These are phyloP conservation scores for Taeniopygia guttata DNA, from an alignment of 2,797 vertebrate species.

Conservation along the genomic window DNA sequence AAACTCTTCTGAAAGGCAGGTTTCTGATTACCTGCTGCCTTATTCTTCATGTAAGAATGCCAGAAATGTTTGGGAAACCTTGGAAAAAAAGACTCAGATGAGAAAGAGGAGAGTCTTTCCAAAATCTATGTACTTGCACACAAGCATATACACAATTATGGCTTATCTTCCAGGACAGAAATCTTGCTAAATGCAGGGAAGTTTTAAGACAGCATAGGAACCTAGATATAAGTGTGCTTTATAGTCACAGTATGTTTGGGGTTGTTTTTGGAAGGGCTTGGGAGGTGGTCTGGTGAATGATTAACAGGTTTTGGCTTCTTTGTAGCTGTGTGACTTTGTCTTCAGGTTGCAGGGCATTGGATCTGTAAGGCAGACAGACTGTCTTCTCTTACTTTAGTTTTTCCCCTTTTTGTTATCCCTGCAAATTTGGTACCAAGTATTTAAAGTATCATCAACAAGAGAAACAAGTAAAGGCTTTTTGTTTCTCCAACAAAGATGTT, in stretches of 20 bases:
- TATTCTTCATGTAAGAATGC: neutral
- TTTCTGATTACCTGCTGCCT: neutral
- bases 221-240: neutral
- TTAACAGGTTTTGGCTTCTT: neutral
- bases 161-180: neutral
- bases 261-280: neutral
- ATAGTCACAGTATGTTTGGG: neutral
- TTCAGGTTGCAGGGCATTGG: neutral
- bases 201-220: neutral
- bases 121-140: neutral
- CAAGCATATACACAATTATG: neutral
- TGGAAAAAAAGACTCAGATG: neutral
- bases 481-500: neutral
- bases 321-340: neutral
- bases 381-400: neutral
- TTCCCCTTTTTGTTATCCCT: neutral
- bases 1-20: neutral
- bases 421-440: neutral
- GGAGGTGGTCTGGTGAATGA: neutral
- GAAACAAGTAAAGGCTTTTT: neutral
- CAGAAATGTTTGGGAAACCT: neutral
- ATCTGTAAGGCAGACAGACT: neutral
- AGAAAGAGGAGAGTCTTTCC: neutral
- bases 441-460: neutral
- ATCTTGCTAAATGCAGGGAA: neutral